Base-by-base conservation (phyloP, 2,113 vertebrate genomes). In the Hydrolagus affinis region DNA sequence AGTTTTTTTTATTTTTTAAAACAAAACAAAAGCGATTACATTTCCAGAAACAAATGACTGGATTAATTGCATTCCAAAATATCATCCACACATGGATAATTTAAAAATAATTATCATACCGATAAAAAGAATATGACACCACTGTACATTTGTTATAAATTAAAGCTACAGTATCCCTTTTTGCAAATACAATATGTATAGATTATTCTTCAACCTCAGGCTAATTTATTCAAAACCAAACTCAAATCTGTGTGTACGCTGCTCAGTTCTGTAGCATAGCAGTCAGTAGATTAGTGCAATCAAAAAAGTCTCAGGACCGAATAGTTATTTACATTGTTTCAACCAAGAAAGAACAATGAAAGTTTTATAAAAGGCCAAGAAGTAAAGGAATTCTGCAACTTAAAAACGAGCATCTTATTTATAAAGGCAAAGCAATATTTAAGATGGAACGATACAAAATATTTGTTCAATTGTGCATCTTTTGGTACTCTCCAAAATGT, bases 211-310 rank as follows among this genome's bases (percentile, higher is more conserved):
- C 32, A 66, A 32, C 32, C 66, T 83, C 25, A 83, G 78, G 15
- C 62, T 68, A 66, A 83, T 66, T 83, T 32, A 83, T 83, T 66
- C 25, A 83, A 83, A 66, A 83, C 21, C 60, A 83, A 30, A 83
- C 78, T 60, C 11, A 21, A 28, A 19, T 64, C 62, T 83, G 28
- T 32, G 32, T 83, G 28, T 68, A 68, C 66, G 66, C 14, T 32
- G 17, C 15, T 25, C 62, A 64, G 62, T 83, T 66, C 32, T 28
- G 15, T 66, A 66, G 62, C 78, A 83, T 17, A 64, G 17, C 60
- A 66, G 60, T 83, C 78, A 66, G 78, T 66, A 83, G 62, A 83
- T 83, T 83, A 83, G 78, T 83, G 78, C 78, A 83, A 83, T 66
- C 60, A 64, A 62, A 30, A 66, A 8, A 60, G 17, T 64, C 59